Evolutionary conservation across 1,140 invertebrate genomes (phyloP), one percentile per base, ranked within the genome.

Genomic region (Harlomillsia oculata): DNA sequence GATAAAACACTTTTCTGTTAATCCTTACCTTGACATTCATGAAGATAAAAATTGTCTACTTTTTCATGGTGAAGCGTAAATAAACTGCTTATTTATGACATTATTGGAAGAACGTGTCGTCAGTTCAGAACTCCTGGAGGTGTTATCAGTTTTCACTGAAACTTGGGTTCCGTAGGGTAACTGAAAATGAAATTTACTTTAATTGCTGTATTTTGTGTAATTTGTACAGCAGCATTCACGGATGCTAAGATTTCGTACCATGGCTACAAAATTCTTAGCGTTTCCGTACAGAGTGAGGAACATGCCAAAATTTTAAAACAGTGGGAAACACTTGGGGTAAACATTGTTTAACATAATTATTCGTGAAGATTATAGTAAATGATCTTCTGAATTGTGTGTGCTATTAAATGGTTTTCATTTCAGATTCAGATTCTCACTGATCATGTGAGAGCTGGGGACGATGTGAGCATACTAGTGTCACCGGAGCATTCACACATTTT

Each of bases 201-300:
- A 21, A 21, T 23, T 43, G 16, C 16, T 41, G 40, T 23, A 43
- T 43, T 5, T 13, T 43, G 14, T 14, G 20, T 41, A 16, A 18
- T 41, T 23, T 43, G 20, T 20, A 43, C 21, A 44, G 20, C 2
- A 13, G n/a, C n/a, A 6, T 23, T 11, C 14, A 44, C 23, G 8
- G 34, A 29, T 29, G 41, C n/a, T 1, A 32, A 48, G 5, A 16
- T 48, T 21, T 3, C 20, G 16, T 48, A 48, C 14, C 18, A 48
- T 48, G 45, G 45, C 16, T 48, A 48, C 14, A 56, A 48, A 20
- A 48, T 48, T 16, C 23, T 25, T 20, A 48, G 14, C 13, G 16
- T 48, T 1, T 14, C 28, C 23, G 28, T 32, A 25, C 26, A 48
- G 21, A 18, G 28, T 2, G 45, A 32, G 23, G n/a, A 1, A 1